Conservation (phyloP, 2,797 vertebrate genomes). For the Takifugu ocellatus region DNA sequence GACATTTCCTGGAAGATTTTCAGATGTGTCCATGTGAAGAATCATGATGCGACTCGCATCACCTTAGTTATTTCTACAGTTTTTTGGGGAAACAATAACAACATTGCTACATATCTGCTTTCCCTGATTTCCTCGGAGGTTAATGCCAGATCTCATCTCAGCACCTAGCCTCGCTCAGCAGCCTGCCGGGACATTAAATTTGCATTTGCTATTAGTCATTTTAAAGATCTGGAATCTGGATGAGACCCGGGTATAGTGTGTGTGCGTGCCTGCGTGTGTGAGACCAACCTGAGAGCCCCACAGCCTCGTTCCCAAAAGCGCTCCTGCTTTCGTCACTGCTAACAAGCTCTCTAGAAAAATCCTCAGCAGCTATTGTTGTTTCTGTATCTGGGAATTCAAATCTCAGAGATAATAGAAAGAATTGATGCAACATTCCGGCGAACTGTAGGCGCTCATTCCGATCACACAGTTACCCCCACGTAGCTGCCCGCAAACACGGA, state of each 20-base stretch:
- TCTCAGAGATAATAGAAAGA: constrained; percentile 32
- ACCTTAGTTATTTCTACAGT: too few relatives aligned
- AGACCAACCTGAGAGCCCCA: not conserved
- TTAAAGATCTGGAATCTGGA: too few relatives aligned
- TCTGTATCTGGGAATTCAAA: constrained; percentile 22
- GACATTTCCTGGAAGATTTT: too few relatives aligned
- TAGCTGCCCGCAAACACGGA: constrained; percentile 17
- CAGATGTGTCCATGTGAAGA: too few relatives aligned
- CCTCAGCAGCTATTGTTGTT: constrained; percentile 17
- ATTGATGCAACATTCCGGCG: constrained; percentile 20
- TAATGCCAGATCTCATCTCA: too few relatives aligned
- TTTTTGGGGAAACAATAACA: too few relatives aligned
- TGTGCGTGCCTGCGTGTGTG: not conserved
- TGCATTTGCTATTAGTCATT: constrained; percentile 6
- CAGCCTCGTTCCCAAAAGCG: not conserved
- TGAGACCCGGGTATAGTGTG: not conserved
- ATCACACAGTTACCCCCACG: constrained; percentile 1
- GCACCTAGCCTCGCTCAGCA: too few relatives aligned
- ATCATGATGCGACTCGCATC: too few relatives aligned
- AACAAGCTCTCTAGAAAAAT: constrained; percentile 26
- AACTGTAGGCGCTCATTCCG: constrained; percentile 21
- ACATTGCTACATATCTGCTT: too few relatives aligned
- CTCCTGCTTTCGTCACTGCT: not conserved
- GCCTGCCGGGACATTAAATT: not conserved
- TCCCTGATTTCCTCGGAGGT: too few relatives aligned